Evolutionary conservation across 1,140 invertebrate species (phyloP), one percentile per base, ranked within the genome.

Genomic region (Drosophila ogumai): DNA sequence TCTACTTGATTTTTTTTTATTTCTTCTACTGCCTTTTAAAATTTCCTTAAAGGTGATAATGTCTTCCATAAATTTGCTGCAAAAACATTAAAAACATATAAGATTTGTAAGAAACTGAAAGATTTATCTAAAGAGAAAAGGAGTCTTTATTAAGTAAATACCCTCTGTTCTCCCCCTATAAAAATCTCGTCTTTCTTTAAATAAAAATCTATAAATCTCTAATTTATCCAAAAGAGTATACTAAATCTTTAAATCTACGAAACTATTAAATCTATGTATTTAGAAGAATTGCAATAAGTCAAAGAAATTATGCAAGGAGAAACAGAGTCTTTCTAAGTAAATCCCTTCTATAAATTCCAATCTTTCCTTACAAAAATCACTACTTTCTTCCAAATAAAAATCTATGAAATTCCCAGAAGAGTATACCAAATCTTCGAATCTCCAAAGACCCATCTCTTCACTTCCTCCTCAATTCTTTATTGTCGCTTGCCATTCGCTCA

Each of bases 401-500:
- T 55, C 44, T 15, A 22, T 19, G n/a, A 32, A 32, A 3, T n/a
- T 10, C 44, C 22, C 3, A 9, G 15, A 31, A 67, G 64, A 28
- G 65, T 66, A 41, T 66, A 46, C 28, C 13, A 17, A 17, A n/a
- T 31, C 28, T 17, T 67, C 1, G 34, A 9, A 0, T 17, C 4
- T 22, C 15, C 60, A 2, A 17, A 17, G 43, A 0, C 31, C 10
- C 2, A 6, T 34, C 10, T 25, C 28, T 25, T 3, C 28, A 54
- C 34, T 60, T 64, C 61, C 61, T 59, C 61, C 28, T 34, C 61
- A 61, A 65, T 65, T 65, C 61, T 34, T 61, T 19, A 59, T 50
- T 58, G 66, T 72, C 68, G 68, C 50, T 71, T 12, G 65, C 50
- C 50, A 69, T 36, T 49, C 28, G 50, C 36, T 55, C 36, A 58